phyloP scores from a whole-genome alignment of 2,888 invertebrate species.

The Plebejus anna region DNA sequence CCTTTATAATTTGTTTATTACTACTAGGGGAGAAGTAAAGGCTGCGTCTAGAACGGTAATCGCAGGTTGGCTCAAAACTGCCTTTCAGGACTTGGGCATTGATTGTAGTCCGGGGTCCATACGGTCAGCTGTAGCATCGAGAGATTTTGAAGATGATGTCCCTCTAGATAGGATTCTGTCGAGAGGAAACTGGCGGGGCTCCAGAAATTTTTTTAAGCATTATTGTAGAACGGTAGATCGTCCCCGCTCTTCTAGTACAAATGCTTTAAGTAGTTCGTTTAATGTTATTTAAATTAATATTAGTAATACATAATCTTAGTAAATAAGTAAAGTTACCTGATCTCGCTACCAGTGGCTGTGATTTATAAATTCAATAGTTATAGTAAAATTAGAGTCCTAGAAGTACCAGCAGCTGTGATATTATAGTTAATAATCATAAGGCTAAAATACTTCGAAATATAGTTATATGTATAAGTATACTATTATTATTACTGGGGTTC shows the following conservation, averaged over 20 bases:
- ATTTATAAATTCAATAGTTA: too few relatives aligned
- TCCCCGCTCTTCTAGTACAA: too few relatives aligned
- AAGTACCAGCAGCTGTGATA: background rate
- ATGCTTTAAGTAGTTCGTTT: background rate
- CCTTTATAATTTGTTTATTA: background rate
- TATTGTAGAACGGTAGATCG: too few relatives aligned
- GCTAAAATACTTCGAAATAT: background rate
- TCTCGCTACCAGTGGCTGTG: background rate
- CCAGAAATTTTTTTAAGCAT: too few relatives aligned
- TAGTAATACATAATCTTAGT: too few relatives aligned
- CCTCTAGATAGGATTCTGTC: background rate
- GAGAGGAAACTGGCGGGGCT: too few relatives aligned
- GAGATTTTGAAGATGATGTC: background rate
- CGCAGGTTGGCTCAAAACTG: background rate
- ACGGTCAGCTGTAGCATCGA: background rate
- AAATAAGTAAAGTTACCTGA: background rate
- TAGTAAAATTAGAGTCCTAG: too few relatives aligned
- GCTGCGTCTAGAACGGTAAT: background rate
- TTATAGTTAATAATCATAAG: background rate
- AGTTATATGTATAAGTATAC: too few relatives aligned
- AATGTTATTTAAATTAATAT: too few relatives aligned
- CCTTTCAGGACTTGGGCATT: background rate
- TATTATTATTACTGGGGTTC: background rate
- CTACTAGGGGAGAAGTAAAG: background rate
- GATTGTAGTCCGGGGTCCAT: background rate